Percentiles rank a stretch among this genome's conserved stretches.
Conservation (phyloP, 1,140 invertebrate genomes). For the Cydia pomonella region DNA sequence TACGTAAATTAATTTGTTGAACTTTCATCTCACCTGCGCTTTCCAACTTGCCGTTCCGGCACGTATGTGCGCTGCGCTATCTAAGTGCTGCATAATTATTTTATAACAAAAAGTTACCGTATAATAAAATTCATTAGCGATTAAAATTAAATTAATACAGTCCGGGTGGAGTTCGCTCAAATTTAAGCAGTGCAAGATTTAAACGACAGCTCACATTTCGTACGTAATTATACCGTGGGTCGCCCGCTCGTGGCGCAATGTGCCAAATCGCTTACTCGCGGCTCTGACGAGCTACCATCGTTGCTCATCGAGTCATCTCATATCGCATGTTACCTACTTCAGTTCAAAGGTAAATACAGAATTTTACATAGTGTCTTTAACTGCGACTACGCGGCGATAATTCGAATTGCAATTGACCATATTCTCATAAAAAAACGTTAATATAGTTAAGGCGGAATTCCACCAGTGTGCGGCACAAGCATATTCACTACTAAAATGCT, state of each 20-base stretch:
- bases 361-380: background rate
- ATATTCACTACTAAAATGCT: too few species aligned
- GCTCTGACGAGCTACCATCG: conserved; percentile 49
- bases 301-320: background rate
- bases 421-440: too few species aligned
- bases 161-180: conserved; percentile 67
- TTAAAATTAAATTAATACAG: conserved; percentile 73
- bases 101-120: conserved; percentile 39
- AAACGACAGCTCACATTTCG: conserved; percentile 74
- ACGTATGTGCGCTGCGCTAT: conserved; percentile 9
- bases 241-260: conserved; percentile 58
- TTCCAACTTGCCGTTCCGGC: conserved; percentile 14
- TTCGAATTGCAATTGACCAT: too few species aligned
- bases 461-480: too few species aligned
- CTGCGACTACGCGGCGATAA: too few species aligned
- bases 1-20: conserved; percentile 15
- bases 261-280: conserved; percentile 76
- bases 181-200: conserved; percentile 76
- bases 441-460: too few species aligned
- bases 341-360: background rate
- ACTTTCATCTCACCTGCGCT: conserved; percentile 25
- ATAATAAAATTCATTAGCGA: conserved; percentile 47
- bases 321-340: background rate
- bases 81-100: conserved; percentile 31
- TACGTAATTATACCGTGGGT: conserved; percentile 66